Evolutionary conservation across 1,140 invertebrate species (phyloP).

Genomic region (Sycobia sp.): DNA sequence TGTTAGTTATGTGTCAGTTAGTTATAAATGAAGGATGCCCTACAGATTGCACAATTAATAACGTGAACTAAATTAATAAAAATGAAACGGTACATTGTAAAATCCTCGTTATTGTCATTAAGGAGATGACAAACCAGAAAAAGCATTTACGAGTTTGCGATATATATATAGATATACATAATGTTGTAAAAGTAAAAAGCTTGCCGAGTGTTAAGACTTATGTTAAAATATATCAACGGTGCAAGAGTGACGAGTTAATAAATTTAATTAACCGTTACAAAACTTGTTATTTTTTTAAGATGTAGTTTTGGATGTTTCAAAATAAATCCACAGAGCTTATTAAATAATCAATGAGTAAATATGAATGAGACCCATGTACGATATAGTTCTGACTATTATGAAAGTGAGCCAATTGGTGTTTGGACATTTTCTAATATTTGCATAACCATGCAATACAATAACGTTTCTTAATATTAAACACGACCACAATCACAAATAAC

Average conservation of each 20-base stretch:
- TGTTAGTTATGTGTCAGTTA: constrained; percentile 60
- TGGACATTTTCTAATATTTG: constrained; percentile 27
- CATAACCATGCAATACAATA: constrained; percentile 4
- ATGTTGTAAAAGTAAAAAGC: no score
- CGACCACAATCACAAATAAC: no score
- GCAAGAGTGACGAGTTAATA: not conserved
- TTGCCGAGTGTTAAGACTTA: constrained; percentile 6
- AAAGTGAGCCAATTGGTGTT: constrained; percentile 41
- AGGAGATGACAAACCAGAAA: no score
- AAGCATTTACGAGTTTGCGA: no score
- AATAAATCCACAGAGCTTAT: constrained; percentile 25
- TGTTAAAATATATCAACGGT: constrained; percentile 18
- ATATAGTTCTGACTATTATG: no score
- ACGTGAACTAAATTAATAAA: no score
- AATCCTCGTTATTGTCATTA: no score
- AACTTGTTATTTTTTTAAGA: not conserved
- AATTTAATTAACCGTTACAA: not conserved
- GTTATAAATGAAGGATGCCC: constrained; percentile 40
- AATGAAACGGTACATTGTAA: not conserved
- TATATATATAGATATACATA: no score
- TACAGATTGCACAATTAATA: constrained; percentile 33
- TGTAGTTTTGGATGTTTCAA: not conserved
- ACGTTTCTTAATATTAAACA: no score
- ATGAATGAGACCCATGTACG: no score
- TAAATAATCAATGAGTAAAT: constrained; percentile 25